phyloP scores from a whole-genome alignment of 2,888 invertebrate species.

The Drosophila mercatorum region DNA sequence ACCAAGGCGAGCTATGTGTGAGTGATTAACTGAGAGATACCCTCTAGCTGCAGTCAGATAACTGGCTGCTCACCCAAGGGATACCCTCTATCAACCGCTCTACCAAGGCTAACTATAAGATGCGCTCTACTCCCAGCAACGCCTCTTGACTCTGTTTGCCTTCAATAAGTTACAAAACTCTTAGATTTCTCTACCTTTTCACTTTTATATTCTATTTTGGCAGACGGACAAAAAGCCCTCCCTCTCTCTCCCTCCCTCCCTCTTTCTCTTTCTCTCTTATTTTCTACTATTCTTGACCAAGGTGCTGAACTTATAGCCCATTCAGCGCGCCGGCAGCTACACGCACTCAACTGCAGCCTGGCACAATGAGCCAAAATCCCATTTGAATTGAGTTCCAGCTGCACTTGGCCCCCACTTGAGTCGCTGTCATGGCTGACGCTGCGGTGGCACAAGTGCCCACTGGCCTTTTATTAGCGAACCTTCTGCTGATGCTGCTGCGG shows the following conservation, averaged over 20 bases:
- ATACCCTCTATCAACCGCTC: no score
- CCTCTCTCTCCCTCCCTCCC: neutral
- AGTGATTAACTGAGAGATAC: no score
- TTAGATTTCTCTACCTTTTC: neutral
- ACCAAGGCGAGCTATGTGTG: no score
- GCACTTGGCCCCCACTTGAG: constrained; percentile 31
- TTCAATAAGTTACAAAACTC: neutral
- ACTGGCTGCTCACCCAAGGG: no score
- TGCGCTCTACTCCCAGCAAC: neutral
- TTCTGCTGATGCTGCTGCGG: constrained; percentile 12
- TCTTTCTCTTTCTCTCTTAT: neutral
- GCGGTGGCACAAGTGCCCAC: neutral
- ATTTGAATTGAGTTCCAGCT: constrained; percentile 30
- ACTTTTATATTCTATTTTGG: neutral
- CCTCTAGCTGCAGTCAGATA: no score
- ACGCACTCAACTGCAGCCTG: constrained; percentile 3
- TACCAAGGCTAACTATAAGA: neutral
- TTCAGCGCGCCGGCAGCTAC: neutral
- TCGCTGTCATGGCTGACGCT: neutral
- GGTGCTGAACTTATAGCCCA: neutral
- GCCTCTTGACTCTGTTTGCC: neutral
- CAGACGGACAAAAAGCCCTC: neutral
- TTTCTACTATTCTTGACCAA: neutral
- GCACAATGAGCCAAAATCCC: constrained; percentile 22
- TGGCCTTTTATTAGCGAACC: constrained; percentile 3